These are phyloP conservation scores for Rhopalosiphum padi DNA, from an alignment of 1,140 invertebrate species.

Conservation along the genomic window DNA sequence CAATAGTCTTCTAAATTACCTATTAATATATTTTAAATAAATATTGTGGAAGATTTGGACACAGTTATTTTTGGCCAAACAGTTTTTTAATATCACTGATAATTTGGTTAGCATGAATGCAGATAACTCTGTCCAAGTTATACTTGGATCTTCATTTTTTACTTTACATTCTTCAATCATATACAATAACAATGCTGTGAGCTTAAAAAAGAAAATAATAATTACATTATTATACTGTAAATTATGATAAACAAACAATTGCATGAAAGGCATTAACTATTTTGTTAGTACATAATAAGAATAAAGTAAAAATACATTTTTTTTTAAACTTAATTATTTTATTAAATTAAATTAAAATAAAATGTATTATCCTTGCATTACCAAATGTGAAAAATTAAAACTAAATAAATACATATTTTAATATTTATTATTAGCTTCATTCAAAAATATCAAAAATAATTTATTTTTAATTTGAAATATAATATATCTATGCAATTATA, in stretches of 20 bases:
- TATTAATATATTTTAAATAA: constrained; percentile 53
- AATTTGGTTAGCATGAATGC: constrained; percentile 24
- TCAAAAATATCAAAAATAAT: background rate
- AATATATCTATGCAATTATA: no score
- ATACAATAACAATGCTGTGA: constrained; percentile 42
- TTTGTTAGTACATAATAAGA: background rate
- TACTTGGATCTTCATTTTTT: constrained; percentile 46
- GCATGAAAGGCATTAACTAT: no score
- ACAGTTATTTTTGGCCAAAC: constrained; percentile 48
- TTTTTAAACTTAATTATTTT: background rate
- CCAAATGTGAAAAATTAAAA: background rate
- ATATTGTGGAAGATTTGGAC: constrained; percentile 45
- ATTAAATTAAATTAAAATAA: background rate
- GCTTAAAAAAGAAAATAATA: background rate
- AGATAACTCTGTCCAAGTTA: constrained; percentile 45
- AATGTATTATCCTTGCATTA: background rate
- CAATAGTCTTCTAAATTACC: background rate
- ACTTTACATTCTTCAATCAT: constrained; percentile 52
- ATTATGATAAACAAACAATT: no score
- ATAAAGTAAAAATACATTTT: background rate
- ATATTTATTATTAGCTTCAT: background rate
- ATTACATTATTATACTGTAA: background rate
- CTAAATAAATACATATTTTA: background rate
- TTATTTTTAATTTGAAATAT: no score
- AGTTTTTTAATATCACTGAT: constrained; percentile 47